Base-by-base conservation (phyloP, 2,888 invertebrate species). In the Acheta domesticus region DNA sequence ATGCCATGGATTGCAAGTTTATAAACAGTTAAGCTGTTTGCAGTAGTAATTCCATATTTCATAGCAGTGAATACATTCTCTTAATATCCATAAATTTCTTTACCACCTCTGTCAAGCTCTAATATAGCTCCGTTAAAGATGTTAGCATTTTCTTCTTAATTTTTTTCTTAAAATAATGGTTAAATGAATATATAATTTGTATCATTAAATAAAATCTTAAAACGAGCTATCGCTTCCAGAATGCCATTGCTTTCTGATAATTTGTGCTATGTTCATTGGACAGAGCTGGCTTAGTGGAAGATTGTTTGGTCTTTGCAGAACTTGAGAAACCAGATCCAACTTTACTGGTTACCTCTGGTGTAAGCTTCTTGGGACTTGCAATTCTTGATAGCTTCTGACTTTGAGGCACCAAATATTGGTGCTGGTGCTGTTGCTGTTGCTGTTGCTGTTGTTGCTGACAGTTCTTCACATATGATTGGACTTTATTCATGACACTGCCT, bases 211-310 rank as follows among this genome's bases (percentile, higher is more conserved):
- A 36, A 36, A 36, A 36, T 36, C 36, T 36, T 36, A 36, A 62
- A n/a, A 62, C n/a, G 16, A n/a, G 77, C 81, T 81, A 82, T 20
- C 81, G 80, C 77, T 88, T 88, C 88, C 88, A 88, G 84, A 88
- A 88, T 11, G 87, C 88, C 80, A 88, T 86, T 21, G 87, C 87
- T 83, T 87, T 87, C 75, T 88, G 87, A 50, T 82, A 82, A 77
- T 79, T 82, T 23, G 80, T 78, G 77, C 80, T 82, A 77, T 81
- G 80, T 75, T 81, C 81, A 21, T 80, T 80, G 36, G 80, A 74
- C 23, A 78, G 48, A n/a, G 79, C 76, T 62, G n/a, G 79, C 48
- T 74, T 12, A 49, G 23, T 48, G 23, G 79, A 36, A 48, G 79
- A 36, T 36, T 36, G 73, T 49, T 80, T 80, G 23, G 23, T 75